Percentiles rank a stretch among this genome's conserved stretches.
phyloP scores from a whole-genome alignment of 2,113 vertebrate species.

The Engystomops pustulosus region DNA sequence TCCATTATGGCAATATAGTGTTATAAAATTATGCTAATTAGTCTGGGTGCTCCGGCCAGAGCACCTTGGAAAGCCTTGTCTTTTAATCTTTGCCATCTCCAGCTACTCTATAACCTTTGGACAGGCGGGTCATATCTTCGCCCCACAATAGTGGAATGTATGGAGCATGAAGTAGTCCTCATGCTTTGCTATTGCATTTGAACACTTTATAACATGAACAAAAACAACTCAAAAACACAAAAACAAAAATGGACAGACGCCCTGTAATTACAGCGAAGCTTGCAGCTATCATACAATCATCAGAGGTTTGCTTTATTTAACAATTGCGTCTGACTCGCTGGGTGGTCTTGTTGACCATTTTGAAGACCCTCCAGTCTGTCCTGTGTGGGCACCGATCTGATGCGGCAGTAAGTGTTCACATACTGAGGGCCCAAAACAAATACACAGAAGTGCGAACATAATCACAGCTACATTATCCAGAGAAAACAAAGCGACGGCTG shows the following conservation, averaged over 20 bases:
- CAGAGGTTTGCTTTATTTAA: slow-evolving; percentile 9
- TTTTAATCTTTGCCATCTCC: too few relatives aligned
- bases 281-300: background rate
- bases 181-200: too few relatives aligned
- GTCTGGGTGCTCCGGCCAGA: too few relatives aligned
- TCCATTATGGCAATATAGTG: too few relatives aligned
- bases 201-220: background rate
- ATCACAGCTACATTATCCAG: background rate
- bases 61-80: too few relatives aligned
- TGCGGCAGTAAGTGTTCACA: background rate
- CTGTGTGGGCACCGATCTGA: background rate
- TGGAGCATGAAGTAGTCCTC: too few relatives aligned
- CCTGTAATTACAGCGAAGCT: background rate
- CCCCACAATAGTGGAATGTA: too few relatives aligned
- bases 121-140: too few relatives aligned
- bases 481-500: background rate
- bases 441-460: background rate
- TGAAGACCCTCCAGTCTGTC: background rate
- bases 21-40: too few relatives aligned
- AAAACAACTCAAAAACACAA: background rate
- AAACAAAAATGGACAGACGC: background rate
- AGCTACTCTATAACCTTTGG: too few relatives aligned
- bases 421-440: background rate
- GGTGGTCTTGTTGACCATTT: background rate
- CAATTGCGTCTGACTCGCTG: background rate